Conservation (phyloP, 2,113 vertebrate species). For the Morone chrysops region DNA sequence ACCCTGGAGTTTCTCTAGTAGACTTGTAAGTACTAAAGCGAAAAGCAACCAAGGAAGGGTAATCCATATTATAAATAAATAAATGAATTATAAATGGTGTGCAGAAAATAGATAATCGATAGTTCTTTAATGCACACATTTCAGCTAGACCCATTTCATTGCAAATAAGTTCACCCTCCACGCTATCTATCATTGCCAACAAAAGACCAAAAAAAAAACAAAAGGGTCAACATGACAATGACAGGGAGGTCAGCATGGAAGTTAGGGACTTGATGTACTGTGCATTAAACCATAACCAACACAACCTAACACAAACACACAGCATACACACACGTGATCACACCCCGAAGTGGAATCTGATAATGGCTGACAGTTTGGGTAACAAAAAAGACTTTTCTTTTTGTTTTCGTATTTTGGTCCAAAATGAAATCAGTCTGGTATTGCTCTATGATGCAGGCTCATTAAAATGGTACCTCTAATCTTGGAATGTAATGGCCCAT, state of each 20-base stretch:
- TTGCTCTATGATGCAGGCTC: background rate
- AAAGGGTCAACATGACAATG: background rate
- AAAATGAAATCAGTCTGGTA: background rate
- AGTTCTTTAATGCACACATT: constrained; percentile 51
- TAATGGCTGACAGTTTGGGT: constrained; percentile 12
- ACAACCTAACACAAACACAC: background rate
- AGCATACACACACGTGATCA: background rate
- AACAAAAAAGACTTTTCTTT: background rate
- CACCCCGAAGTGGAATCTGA: background rate
- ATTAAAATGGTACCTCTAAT: constrained; percentile 39
- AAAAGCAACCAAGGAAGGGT: constrained; percentile 45
- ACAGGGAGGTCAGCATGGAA: constrained; percentile 13
- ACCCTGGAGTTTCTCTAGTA: background rate
- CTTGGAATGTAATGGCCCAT: background rate
- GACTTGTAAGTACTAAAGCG: constrained; percentile 32
- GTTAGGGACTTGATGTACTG: constrained; percentile 5
- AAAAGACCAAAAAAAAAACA: constrained; percentile 14
- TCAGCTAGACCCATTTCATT: constrained; percentile 33
- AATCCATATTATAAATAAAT: too few relatives aligned
- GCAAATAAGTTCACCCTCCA: constrained; percentile 3
- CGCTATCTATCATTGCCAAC: constrained; percentile 17
- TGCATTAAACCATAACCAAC: background rate
- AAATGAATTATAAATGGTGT: constrained; percentile 70
- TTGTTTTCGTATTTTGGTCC: constrained; percentile 5
- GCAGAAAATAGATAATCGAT: constrained; percentile 71